These are phyloP conservation scores for Syrista parreyssii DNA, from an alignment of 2,888 invertebrate genomes.

Conservation along the genomic window DNA sequence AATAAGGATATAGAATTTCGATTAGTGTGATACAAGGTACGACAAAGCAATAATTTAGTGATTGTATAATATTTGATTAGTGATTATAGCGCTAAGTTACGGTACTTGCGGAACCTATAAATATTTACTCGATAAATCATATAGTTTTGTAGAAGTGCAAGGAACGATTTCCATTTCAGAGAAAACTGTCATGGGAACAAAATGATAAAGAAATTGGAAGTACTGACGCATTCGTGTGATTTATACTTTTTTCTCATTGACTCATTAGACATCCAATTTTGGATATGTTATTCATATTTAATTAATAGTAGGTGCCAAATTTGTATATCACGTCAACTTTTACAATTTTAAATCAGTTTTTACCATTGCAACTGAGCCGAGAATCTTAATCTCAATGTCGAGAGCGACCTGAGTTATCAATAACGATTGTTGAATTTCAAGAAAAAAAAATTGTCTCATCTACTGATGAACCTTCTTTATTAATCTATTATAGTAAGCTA, in stretches of 20 bases:
- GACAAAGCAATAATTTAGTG: conserved; percentile 66
- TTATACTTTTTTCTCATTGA: conserved; percentile 2
- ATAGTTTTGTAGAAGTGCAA: conserved; percentile 63
- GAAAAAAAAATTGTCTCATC: background rate
- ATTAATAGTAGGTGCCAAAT: conserved; percentile 40
- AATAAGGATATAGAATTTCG: conserved; percentile 54
- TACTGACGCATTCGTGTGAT: conserved; percentile 2
- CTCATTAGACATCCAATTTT: background rate
- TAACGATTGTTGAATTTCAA: background rate
- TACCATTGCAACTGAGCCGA: background rate
- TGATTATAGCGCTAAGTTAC: conserved; percentile 58
- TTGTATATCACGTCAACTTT: background rate
- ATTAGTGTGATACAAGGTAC: conserved; percentile 66
- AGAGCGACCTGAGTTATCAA: background rate
- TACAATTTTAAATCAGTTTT: background rate
- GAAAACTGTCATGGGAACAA: conserved; percentile 26
- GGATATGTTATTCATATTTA: conserved; percentile 9
- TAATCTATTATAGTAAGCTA: background rate
- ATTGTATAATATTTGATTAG: conserved; percentile 65
- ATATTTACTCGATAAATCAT: conserved; percentile 63
- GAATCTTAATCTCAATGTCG: no score
- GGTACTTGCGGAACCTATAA: conserved; percentile 61
- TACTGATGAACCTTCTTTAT: background rate
- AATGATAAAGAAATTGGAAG: conserved; percentile 8
- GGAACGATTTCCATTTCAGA: conserved; percentile 47